Conservation (phyloP, 2,888 invertebrate genomes). For the Zygothrica quintamaculata region DNA sequence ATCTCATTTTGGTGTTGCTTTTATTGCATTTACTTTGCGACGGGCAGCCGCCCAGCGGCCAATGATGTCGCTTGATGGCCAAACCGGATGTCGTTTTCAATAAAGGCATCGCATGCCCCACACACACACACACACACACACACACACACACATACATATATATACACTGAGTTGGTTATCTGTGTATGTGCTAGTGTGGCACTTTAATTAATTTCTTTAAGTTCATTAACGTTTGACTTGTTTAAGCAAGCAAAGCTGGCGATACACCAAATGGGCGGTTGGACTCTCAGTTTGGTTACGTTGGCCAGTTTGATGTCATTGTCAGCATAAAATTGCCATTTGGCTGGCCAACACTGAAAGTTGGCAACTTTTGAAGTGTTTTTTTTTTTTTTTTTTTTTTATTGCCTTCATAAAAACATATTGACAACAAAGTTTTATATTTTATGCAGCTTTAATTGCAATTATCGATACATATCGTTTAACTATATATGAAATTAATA, state of each 20-base stretch:
- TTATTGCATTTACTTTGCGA: conserved; percentile 73
- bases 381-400: too few relatives aligned
- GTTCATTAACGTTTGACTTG: conserved; percentile 80
- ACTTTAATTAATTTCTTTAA: conserved; percentile 81
- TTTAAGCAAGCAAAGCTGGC: conserved; percentile 53
- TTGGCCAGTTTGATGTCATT: conserved; percentile 47
- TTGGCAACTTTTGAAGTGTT: conserved; percentile 1
- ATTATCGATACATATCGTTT: too few relatives aligned
- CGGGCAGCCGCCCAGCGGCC: conserved; percentile 38
- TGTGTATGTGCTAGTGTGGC: conserved; percentile 36
- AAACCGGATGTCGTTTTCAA: conserved; percentile 76
- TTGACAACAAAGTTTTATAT: not conserved
- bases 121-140: conserved; percentile 2
- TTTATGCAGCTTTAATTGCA: too few relatives aligned
- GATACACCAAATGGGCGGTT: conserved; percentile 67
- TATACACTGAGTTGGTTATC: conserved; percentile 23
- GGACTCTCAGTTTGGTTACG: not conserved
- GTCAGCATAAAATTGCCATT: conserved; percentile 55
- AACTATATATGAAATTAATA: too few relatives aligned
- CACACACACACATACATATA: conserved; percentile 25
- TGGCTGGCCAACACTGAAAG: conserved; percentile 23
- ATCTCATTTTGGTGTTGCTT: conserved; percentile 57
- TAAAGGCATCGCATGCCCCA: conserved; percentile 65
- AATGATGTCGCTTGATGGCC: conserved; percentile 59
- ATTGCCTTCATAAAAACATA: not conserved